Conservation (phyloP, 2,888 invertebrate genomes). For the Unio delphinus region DNA sequence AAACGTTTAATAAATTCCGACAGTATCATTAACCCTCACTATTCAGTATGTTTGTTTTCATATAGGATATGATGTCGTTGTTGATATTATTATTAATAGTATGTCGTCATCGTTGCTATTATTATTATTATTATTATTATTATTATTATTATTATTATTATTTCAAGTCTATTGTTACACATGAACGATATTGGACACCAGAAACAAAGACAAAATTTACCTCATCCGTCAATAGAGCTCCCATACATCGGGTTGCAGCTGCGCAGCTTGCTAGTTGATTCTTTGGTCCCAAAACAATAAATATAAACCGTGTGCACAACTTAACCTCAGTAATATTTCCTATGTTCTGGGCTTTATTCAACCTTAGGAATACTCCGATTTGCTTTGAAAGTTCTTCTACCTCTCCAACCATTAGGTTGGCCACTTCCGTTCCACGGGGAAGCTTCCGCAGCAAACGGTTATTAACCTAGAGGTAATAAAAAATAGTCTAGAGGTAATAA, state of each 20-base stretch:
- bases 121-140: too few relatives aligned
- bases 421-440: constrained; percentile 95
- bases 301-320: constrained; percentile 86
- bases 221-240: constrained; percentile 94
- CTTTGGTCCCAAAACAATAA: constrained; percentile 88
- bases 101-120: too few relatives aligned
- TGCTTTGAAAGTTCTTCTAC: constrained; percentile 94
- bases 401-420: constrained; percentile 97
- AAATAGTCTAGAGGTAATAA: constrained; percentile 24
- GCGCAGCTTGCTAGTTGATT: constrained; percentile 77
- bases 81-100: too few relatives aligned
- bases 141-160: too few relatives aligned
- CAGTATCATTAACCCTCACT: too few relatives aligned
- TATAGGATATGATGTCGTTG: too few relatives aligned
- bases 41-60: too few relatives aligned
- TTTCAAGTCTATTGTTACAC: too few relatives aligned
- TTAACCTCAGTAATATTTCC: constrained; percentile 97
- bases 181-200: too few relatives aligned
- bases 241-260: constrained; percentile 94
- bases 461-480: constrained; percentile 41
- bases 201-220: constrained; percentile 79
- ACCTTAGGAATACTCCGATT: constrained; percentile 91
- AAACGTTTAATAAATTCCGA: too few relatives aligned
- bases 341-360: constrained; percentile 87
- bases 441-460: constrained; percentile 81